Conservation (phyloP, 1,140 invertebrate genomes). For the Lepidotrigona ventralis region DNA sequence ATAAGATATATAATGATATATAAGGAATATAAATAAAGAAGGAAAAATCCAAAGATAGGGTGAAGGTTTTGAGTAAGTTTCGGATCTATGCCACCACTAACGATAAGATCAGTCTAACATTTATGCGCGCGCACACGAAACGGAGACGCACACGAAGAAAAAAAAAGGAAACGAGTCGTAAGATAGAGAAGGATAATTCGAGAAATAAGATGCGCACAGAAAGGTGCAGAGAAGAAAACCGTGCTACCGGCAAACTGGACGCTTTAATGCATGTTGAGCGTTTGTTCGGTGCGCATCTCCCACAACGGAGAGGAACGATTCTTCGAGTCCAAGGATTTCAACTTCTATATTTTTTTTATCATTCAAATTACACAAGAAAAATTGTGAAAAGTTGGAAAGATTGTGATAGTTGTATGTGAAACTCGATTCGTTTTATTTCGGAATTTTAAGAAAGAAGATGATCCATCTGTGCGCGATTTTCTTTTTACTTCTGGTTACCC, state of each 20-base stretch:
- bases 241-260: conserved; percentile 36
- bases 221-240: conserved; percentile 59
- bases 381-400: background rate
- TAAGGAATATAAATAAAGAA: background rate
- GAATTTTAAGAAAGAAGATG: conserved; percentile 43
- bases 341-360: background rate
- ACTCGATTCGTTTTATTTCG: background rate
- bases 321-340: background rate
- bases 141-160: background rate
- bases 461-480: conserved; percentile 30
- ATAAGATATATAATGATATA: background rate
- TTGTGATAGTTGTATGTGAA: conserved; percentile 14
- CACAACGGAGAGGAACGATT: background rate
- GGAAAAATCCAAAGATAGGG: background rate
- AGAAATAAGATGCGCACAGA: conserved; percentile 44
- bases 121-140: conserved; percentile 7
- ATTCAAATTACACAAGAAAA: background rate
- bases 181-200: conserved; percentile 12
- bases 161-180: conserved; percentile 1
- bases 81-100: background rate
- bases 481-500: conserved; percentile 40
- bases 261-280: conserved; percentile 57
- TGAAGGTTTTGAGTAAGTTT: background rate
- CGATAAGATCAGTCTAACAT: background rate
- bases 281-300: conserved; percentile 35